A percentile compares a stretch with the other conserved stretches of the same genome.
Evolutionary conservation across 1,140 invertebrate species (phyloP).

Genomic region (Steinernema feltiae): DNA sequence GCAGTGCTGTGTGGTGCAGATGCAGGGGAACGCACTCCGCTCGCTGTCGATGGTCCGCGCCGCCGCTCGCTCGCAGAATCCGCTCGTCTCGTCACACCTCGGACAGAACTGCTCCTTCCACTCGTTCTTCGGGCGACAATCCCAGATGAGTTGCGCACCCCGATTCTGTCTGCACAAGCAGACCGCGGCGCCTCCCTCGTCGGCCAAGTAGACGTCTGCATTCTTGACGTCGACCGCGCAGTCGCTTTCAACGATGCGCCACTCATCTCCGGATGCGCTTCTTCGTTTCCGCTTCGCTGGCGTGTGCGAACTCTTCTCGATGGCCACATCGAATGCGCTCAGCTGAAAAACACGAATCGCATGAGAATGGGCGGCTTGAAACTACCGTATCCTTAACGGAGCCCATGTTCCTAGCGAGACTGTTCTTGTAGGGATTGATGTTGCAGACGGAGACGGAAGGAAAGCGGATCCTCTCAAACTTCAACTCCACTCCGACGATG

Average conservation of each 20-base stretch:
- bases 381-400: slow-evolving; percentile 14
- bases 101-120: neutral
- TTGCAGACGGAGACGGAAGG: slow-evolving; percentile 42
- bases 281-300: neutral
- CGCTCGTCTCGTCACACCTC: neutral
- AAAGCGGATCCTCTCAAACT: slow-evolving; percentile 39
- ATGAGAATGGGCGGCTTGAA: too few relatives aligned
- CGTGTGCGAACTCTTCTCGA: neutral
- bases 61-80: neutral
- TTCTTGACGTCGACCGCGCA: neutral
- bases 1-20: neutral
- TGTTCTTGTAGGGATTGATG: slow-evolving; percentile 42
- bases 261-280: neutral
- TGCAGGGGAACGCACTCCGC: neutral
- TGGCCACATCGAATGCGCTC: neutral
- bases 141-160: neutral
- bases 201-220: neutral
- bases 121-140: neutral
- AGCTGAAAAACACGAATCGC: neutral
- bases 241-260: neutral
- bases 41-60: neutral
- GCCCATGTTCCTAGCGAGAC: slow-evolving; percentile 27
- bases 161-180: neutral
- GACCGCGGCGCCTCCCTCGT: neutral
- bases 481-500: slow-evolving; percentile 38